These are phyloP conservation scores for Callyntrura sp. DNA, from an alignment of 2,888 invertebrate species.

Conservation along the genomic window DNA sequence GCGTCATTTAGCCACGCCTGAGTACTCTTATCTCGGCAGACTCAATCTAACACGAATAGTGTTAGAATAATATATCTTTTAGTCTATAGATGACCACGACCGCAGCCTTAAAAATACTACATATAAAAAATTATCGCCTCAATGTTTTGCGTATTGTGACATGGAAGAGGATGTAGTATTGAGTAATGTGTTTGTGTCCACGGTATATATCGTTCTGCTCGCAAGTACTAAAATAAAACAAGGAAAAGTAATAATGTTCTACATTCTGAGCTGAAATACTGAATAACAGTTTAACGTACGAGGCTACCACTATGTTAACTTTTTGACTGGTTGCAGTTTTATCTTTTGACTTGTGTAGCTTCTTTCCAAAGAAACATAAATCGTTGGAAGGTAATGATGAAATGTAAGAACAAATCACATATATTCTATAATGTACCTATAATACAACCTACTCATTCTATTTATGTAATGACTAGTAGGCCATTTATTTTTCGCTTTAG, in stretches of 20 bases:
- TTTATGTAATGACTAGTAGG: no score
- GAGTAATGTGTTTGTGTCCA: not conserved
- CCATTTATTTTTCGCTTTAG: no score
- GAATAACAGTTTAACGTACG: no score
- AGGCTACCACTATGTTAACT: no score
- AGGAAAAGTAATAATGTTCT: not conserved
- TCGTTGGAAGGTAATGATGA: no score
- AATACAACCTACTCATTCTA: no score
- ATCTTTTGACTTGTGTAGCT: no score
- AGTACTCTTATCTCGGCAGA: not conserved
- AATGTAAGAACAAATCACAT: no score
- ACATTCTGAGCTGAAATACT: no score
- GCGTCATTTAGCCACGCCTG: slow-evolving; percentile 61
- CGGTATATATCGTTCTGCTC: not conserved
- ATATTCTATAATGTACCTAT: no score
- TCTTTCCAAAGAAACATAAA: no score
- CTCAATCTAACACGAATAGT: not conserved
- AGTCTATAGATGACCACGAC: not conserved
- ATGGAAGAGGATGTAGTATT: not conserved
- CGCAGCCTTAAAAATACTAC: not conserved
- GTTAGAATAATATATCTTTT: not conserved
- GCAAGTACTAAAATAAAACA: not conserved
- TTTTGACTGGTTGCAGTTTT: no score
- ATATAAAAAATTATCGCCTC: not conserved
- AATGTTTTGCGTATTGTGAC: not conserved